Evolutionary conservation across 1,140 invertebrate species (phyloP).

Genomic region (Cardiocondyla obscurior): DNA sequence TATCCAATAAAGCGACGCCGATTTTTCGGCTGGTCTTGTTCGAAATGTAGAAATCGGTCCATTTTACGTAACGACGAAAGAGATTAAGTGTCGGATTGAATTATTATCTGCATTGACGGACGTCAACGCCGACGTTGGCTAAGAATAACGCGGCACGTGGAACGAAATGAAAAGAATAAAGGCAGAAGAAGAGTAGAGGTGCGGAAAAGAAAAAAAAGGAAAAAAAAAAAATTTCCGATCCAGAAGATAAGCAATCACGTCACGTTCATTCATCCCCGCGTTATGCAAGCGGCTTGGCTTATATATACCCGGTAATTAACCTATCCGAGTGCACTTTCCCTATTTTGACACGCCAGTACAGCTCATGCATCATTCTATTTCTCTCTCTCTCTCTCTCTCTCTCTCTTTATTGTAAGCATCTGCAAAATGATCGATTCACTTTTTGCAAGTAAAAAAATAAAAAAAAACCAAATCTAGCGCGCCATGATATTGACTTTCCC

Average conservation of each 20-base stretch:
- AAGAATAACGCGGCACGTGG: neutral
- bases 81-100: neutral
- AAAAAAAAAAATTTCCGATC: constrained; percentile 28
- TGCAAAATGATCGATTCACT: constrained; percentile 16
- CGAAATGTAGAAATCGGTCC: neutral
- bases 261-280: constrained; percentile 38
- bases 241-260: constrained; percentile 18
- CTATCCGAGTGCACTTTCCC: constrained; percentile 37
- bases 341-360: constrained; percentile 46
- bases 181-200: neutral
- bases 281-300: constrained; percentile 34
- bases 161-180: constrained; percentile 15
- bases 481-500: constrained; percentile 18
- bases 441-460: constrained; percentile 1
- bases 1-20: neutral
- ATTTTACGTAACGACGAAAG: neutral
- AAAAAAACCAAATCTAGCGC: too few species aligned
- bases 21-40: neutral
- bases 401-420: neutral
- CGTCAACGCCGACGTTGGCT: neutral
- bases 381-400: too few species aligned
- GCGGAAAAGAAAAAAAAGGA: constrained; percentile 27
- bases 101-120: neutral
- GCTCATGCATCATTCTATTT: neutral
- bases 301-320: constrained; percentile 35